Evolutionary conservation across 1,140 invertebrate genomes (phyloP).

Genomic region (Zaprionus vittiger): DNA sequence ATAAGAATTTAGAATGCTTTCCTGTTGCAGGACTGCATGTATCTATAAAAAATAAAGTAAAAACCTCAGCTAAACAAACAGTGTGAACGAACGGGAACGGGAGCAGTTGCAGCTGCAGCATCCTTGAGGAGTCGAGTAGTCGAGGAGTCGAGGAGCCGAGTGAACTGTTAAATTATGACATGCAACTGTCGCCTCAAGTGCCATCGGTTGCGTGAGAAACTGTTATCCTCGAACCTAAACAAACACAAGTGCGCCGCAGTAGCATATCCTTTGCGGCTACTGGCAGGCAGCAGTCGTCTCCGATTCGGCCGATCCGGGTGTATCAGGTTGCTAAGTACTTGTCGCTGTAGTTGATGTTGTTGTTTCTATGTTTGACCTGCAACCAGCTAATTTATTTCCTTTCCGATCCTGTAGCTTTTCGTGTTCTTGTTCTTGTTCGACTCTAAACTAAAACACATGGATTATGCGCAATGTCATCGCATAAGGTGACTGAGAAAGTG

Average conservation of each 20-base stretch:
- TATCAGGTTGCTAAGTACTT: conserved; percentile 67
- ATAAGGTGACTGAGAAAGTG: conserved; percentile 22
- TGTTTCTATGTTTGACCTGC: neutral
- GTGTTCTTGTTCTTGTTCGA: conserved; percentile 10
- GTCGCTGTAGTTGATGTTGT: conserved; percentile 34
- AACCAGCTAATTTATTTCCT: conserved; percentile 77
- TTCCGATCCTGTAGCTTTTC: conserved; percentile 40
- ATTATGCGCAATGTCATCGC: neutral
- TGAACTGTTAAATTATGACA: conserved; percentile 77
- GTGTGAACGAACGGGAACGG: conserved; percentile 8
- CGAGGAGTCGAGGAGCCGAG: conserved; percentile 4
- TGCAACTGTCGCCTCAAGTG: conserved; percentile 77
- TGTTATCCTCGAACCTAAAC: conserved; percentile 75
- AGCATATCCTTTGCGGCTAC: conserved; percentile 48
- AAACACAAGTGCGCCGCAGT: conserved; percentile 68
- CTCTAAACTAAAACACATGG: conserved; percentile 56
- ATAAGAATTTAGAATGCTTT: conserved; percentile 62
- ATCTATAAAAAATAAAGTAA: conserved; percentile 36
- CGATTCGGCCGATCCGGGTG: conserved; percentile 5
- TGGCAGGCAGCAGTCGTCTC: conserved; percentile 11
- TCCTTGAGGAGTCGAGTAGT: conserved; percentile 47
- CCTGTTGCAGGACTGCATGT: conserved; percentile 26
- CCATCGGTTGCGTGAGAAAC: conserved; percentile 68
- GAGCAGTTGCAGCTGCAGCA: conserved; percentile 46
- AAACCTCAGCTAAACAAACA: conserved; percentile 69